Evolutionary conservation across 2,113 vertebrate species (phyloP).

Genomic region (Rhinopomastus cyanomelas): DNA sequence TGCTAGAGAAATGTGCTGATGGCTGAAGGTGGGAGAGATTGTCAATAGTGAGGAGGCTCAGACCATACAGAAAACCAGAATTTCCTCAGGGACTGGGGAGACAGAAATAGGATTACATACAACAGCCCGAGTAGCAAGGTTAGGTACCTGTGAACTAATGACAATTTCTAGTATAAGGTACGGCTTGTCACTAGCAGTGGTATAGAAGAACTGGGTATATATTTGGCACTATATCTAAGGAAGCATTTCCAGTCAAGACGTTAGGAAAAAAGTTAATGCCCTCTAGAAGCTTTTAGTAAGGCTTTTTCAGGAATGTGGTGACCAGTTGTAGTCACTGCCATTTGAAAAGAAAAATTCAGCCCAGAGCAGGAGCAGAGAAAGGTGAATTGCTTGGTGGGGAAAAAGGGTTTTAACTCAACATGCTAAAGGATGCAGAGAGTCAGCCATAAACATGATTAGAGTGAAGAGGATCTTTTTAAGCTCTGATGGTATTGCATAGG

Average conservation of each 20-base stretch:
- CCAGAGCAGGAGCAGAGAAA: not conserved
- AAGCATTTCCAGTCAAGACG: not conserved
- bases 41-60: constrained; percentile 15
- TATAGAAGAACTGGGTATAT: not conserved
- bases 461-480: not conserved
- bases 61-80: not conserved
- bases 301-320: not conserved
- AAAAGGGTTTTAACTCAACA: not conserved
- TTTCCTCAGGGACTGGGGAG: not conserved
- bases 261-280: not conserved
- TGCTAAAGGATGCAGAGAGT: not conserved
- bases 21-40: constrained; percentile 9
- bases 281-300: not conserved
- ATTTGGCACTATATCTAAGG: constrained; percentile 20
- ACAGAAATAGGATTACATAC: constrained; percentile 37
- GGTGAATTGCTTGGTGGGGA: not conserved
- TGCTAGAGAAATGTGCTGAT: constrained; percentile 29
- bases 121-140: constrained; percentile 38
- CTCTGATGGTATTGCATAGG: not conserved
- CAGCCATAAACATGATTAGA: not conserved
- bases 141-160: constrained; percentile 25
- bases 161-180: constrained; percentile 6
- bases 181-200: not conserved
- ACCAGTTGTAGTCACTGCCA: not conserved
- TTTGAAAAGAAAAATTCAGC: not conserved